Conservation (phyloP, 2,888 invertebrate species). For the Chalcis sispes region DNA sequence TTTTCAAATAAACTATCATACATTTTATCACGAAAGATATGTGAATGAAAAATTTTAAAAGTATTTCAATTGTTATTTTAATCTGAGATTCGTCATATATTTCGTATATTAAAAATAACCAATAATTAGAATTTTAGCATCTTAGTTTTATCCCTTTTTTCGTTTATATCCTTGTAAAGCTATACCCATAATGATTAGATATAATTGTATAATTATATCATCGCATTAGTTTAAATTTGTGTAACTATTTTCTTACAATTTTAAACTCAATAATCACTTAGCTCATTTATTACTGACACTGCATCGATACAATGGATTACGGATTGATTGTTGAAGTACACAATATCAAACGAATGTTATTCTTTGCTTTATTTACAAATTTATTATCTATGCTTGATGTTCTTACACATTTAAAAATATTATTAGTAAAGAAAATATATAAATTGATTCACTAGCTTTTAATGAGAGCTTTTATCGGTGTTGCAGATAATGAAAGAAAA, state of each 20-base stretch:
- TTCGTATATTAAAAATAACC: not conserved
- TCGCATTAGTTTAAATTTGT: slow-evolving; percentile 25
- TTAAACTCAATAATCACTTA: slow-evolving; percentile 6
- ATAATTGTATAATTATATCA: slow-evolving; percentile 28
- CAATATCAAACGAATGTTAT: too few species aligned
- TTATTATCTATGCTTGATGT: too few species aligned
- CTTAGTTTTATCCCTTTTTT: slow-evolving; percentile 10
- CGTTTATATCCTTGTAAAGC: slow-evolving; percentile 32
- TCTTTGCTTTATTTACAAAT: too few species aligned
- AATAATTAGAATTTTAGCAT: not conserved
- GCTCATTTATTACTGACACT: slow-evolving; percentile 38
- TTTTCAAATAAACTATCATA: slow-evolving; percentile 7
- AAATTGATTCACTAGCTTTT: slow-evolving; percentile 12
- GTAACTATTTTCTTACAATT: slow-evolving; percentile 33
- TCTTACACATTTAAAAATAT: too few species aligned
- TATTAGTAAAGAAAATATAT: too few species aligned
- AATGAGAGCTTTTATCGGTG: not conserved
- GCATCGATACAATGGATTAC: too few species aligned
- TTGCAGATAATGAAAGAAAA: slow-evolving; percentile 21
- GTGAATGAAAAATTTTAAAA: slow-evolving; percentile 32
- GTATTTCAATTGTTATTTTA: not conserved
- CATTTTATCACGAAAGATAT: slow-evolving; percentile 32
- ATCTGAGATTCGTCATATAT: not conserved
- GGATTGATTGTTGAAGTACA: too few species aligned
- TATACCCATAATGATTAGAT: too few species aligned